Percentiles rank a stretch among this genome's conserved stretches.
phyloP scores from a whole-genome alignment of 2,113 vertebrate species.

The Colaptes auratus region DNA sequence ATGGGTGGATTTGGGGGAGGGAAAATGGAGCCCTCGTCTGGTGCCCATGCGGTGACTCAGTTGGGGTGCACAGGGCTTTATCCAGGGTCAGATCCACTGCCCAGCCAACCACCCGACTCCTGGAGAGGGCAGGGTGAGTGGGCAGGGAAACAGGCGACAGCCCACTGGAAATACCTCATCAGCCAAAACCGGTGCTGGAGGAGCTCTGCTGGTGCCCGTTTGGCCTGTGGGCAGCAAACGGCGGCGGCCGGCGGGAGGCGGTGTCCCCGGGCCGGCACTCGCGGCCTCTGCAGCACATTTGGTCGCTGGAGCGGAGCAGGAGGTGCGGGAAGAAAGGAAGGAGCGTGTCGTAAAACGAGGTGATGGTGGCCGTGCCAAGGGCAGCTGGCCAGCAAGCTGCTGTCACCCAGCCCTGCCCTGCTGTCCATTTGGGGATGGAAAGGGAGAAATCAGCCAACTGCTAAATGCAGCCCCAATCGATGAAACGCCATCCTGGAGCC shows the following conservation, averaged over 20 bases:
- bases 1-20: too few relatives aligned
- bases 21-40: neutral
- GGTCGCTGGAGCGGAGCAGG: neutral
- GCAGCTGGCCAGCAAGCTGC: neutral
- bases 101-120: neutral
- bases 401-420: neutral
- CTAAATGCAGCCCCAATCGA: neutral
- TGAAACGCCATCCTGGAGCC: fast-evolving
- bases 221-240: neutral
- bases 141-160: neutral
- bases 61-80: fast-evolving
- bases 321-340: neutral
- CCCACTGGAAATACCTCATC: fast-evolving
- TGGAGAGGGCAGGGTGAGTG: fast-evolving
- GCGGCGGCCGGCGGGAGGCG: neutral
- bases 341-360: neutral
- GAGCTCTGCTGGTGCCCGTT: neutral
- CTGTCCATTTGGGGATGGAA: neutral
- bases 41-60: neutral
- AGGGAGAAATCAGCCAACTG: neutral
- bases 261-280: fast-evolving
- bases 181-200: fast-evolving
- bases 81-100: fast-evolving
- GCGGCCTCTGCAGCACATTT: neutral
- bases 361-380: too few relatives aligned